Percentiles rank a stretch among this genome's conserved stretches.
Evolutionary conservation across 2,113 vertebrate species (phyloP).

Genomic region (Lepus europaeus): DNA sequence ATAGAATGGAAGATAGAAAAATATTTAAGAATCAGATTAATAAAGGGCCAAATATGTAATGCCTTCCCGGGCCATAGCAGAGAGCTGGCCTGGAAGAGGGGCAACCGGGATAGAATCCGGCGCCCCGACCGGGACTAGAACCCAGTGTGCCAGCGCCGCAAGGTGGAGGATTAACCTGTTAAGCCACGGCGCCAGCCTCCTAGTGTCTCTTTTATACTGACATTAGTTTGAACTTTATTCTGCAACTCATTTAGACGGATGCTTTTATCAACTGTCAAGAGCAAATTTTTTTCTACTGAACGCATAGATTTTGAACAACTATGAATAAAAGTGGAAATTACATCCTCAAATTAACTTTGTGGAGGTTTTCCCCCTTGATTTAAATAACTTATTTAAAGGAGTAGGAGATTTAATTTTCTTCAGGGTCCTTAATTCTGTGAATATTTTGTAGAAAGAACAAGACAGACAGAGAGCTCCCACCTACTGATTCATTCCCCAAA

Average conservation of each 20-base stretch:
- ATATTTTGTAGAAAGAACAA: constrained; percentile 17
- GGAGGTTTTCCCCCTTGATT: background rate
- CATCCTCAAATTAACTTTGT: constrained; percentile 37
- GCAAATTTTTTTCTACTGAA: background rate
- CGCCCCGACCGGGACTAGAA: too few relatives aligned
- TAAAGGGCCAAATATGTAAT: background rate
- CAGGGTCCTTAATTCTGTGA: constrained; percentile 27
- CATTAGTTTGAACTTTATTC: constrained; percentile 37
- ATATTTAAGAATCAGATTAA: constrained; percentile 36
- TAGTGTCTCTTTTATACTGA: too few relatives aligned
- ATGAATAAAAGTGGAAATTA: constrained; percentile 24
- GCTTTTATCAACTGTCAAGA: constrained; percentile 14
- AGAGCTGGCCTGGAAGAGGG: too few relatives aligned
- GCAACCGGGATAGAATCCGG: too few relatives aligned
- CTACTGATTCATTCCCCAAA: too few relatives aligned
- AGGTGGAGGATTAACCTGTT: too few relatives aligned
- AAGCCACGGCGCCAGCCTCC: too few relatives aligned
- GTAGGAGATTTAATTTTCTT: constrained; percentile 8
- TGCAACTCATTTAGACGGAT: background rate
- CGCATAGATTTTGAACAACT: background rate
- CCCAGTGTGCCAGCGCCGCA: too few relatives aligned
- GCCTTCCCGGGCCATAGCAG: too few relatives aligned
- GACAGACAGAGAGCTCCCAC: too few relatives aligned
- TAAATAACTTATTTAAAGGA: constrained; percentile 46
- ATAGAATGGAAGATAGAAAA: background rate